Base-by-base conservation (phyloP, 2,113 vertebrate species). In the Manacus vitellinus region DNA sequence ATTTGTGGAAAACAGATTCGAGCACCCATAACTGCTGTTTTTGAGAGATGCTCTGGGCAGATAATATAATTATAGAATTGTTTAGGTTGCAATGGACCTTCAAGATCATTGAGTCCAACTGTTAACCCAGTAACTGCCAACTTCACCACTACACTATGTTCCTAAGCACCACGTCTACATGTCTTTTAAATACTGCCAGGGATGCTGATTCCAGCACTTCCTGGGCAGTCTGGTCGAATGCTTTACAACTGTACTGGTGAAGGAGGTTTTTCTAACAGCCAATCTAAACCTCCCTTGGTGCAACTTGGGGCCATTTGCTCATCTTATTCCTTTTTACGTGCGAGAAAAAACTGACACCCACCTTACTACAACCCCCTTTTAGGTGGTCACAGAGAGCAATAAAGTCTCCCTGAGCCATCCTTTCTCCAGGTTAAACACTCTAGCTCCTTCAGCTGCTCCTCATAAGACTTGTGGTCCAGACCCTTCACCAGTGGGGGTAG, bases 401-500 rank as follows among this genome's bases (percentile, higher is more conserved):
- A 27, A 28, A 19, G 22, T 46, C 27, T 61, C 22, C 19, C 9
- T 35, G 4, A 75, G 46, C 14, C 12, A 44, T 19, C 19, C 46
- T 19, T 83, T 8, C n/a, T 74, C 37, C 19, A 84, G 22, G 14
- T 4, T 59, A 31, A 84, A 79, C 13, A 37, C 8, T 1, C 2
- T 21, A 51, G 20, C 10, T 75, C 6, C 10, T 35, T 39, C 44
- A 74, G 41, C 23, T 3, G 2, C 14, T 66, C 14, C 54, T 63
- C 1, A 0, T 1, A 39, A 39, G 47, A 41, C 9, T 15, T 30
- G n/a, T 30, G 2, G 14, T 88, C 23, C 18, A 70, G 10, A 46
- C 4, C 6, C 41, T 62, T 56, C 71, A 76, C 33, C 33, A 62
- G 18, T 4, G 3, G 5, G 17, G 6, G 14, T 2, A 43, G 59